Percentiles rank a stretch among this genome's conserved stretches.
phyloP scores from a whole-genome alignment of 2,113 vertebrate genomes.

The Candoia aspera region DNA sequence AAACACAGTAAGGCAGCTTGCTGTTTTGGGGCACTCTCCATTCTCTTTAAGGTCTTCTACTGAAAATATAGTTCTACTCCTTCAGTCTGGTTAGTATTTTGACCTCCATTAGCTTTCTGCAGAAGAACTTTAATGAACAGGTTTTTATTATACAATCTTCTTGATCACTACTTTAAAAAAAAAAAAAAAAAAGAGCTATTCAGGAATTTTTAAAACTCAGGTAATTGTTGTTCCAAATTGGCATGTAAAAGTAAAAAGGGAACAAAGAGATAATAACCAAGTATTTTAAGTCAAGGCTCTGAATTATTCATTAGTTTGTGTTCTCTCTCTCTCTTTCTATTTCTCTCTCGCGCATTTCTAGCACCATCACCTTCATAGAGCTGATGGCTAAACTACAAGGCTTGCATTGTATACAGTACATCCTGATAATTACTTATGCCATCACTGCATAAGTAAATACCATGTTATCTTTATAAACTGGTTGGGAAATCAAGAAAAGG shows the following conservation, averaged over 20 bases:
- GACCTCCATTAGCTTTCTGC: neutral
- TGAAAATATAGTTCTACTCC: neutral
- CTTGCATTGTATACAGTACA: neutral
- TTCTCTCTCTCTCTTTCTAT: neutral
- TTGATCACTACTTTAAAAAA: neutral
- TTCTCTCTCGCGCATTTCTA: neutral
- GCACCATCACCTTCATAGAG: neutral
- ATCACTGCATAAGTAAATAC: neutral
- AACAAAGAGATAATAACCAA: neutral
- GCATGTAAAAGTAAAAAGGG: neutral
- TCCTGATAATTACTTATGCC: too few relatives aligned
- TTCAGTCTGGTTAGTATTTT: neutral
- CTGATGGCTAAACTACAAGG: slow-evolving; percentile 26
- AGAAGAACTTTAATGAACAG: neutral
- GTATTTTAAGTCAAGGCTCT: slow-evolving; percentile 3
- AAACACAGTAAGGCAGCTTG: neutral
- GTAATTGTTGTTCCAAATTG: neutral
- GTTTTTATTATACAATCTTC: neutral
- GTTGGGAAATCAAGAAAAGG: neutral
- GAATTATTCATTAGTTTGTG: slow-evolving; percentile 20
- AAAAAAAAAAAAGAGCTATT: neutral
- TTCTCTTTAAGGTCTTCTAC: neutral
- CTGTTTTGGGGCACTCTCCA: neutral
- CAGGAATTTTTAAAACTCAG: neutral
- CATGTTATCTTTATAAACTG: slow-evolving; percentile 7